Base-by-base conservation (phyloP, 2,888 invertebrate genomes). In the Yponomeuta malinellus region DNA sequence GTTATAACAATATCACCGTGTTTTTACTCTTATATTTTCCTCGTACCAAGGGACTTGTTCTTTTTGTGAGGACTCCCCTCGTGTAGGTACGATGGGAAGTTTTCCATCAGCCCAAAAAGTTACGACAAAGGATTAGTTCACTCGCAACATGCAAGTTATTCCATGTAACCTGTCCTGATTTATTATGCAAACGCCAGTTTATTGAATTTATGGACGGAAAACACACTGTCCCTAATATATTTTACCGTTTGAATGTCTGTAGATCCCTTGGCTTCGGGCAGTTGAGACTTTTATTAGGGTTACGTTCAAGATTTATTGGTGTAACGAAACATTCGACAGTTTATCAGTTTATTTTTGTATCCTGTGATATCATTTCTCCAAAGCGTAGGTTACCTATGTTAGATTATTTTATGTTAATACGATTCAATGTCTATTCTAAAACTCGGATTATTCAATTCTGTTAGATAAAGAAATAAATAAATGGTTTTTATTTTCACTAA, bases 101-200 rank as follows among this genome's bases (percentile, higher is more conserved):
- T 59, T 15, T 15, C 52, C 52, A 15, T 59, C 15, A 0, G 52
- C 73, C 71, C 75, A 72, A 75, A 79, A 79, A 73, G 76, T 78
- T 77, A 74, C 71, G 72, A 75, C 79, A 81, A 79, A 75, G 74
- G 78, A 72, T 75, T 71, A 69, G 72, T 73, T 77, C 73, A 73
- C 71, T 71, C 71, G 67, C 63, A 71, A 71, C 43, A 15, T 37
- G 43, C 67, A 67, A 67, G 67, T 67, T 67, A 6, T 48, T 69
- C 52, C 52, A 59, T 75, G 74, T 76, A 69, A 72, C 73, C 70
- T 70, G 52, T 74, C 73, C 71, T 76, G 76, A 76, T 77, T 78
- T 77, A 75, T 76, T 71, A 72, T 73, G 70, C 43, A 72, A 70
- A 70, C 68, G 65, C 52, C 48, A 23, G 48, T 31, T 9, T 70